Evolutionary conservation across 2,797 vertebrate species (phyloP).

Genomic region (Cheirogaleus major): DNA sequence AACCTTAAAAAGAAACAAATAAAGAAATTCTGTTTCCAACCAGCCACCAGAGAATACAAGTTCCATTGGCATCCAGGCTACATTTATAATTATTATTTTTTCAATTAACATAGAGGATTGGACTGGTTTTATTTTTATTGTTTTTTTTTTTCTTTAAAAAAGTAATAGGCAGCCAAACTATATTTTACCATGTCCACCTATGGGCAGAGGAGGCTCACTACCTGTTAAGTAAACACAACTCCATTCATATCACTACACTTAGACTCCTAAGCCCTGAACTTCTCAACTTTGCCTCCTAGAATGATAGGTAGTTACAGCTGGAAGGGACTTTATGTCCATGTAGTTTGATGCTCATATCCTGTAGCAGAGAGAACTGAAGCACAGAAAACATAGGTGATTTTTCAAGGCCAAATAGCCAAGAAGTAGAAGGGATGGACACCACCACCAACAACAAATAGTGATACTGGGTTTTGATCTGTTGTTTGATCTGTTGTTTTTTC

Average conservation of each 20-base stretch:
- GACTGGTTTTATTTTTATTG: not conserved
- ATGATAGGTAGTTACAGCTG: not conserved
- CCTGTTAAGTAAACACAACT: accelerated
- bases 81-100: not conserved
- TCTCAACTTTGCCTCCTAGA: not conserved
- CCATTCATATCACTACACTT: not conserved
- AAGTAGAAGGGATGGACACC: not conserved
- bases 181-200: accelerated
- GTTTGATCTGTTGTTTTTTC: not conserved
- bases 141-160: not conserved
- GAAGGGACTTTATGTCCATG: not conserved
- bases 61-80: accelerated
- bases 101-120: not conserved
- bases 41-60: not conserved
- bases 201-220: accelerated
- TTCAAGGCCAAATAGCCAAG: not conserved
- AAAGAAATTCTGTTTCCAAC: not conserved
- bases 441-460: not conserved
- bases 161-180: not conserved
- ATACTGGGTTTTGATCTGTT: not conserved
- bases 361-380: not conserved
- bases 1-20: not conserved
- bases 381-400: not conserved
- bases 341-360: not conserved
- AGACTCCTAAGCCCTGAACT: accelerated